Evolutionary conservation across 2,888 invertebrate species (phyloP).

Genomic region (Drosophila ezoana): DNA sequence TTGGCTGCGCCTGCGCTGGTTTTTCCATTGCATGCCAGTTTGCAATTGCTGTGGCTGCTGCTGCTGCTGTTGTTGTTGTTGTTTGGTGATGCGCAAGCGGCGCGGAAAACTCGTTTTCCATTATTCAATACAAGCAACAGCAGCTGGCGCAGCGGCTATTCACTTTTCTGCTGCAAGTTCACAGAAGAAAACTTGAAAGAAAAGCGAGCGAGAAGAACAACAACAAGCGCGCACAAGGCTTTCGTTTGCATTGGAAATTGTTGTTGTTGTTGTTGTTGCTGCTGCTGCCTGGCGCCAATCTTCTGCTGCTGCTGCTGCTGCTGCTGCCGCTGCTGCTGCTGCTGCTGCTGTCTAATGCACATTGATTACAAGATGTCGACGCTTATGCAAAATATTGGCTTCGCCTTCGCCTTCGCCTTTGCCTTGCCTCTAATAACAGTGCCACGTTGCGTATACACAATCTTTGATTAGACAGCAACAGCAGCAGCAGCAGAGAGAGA

Average conservation of each 20-base stretch:
- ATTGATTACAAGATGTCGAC: slow-evolving; percentile 66
- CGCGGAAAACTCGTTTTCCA: slow-evolving; percentile 78
- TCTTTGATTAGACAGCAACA: slow-evolving; percentile 66
- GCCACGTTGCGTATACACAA: slow-evolving; percentile 72
- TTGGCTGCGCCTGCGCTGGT: slow-evolving; percentile 60
- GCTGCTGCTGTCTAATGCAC: slow-evolving; percentile 37
- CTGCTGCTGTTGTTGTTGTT: slow-evolving; percentile 37
- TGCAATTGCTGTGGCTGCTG: slow-evolving; percentile 23
- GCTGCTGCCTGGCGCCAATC: slow-evolving; percentile 29
- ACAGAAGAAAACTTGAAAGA: slow-evolving; percentile 69
- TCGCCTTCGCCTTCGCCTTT: slow-evolving; percentile 2
- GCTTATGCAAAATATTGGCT: slow-evolving; percentile 74
- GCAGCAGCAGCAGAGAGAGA: slow-evolving; percentile 1
- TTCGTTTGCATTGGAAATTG: slow-evolving; percentile 53
- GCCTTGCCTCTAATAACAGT: slow-evolving; percentile 56
- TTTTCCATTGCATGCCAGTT: slow-evolving; percentile 71
- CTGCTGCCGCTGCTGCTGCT: slow-evolving; percentile 20
- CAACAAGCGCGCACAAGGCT: slow-evolving; percentile 24
- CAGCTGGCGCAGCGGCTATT: slow-evolving; percentile 56
- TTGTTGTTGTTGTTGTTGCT: slow-evolving; percentile 8
- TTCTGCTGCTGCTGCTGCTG: slow-evolving; percentile 20
- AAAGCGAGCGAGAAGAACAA: slow-evolving; percentile 48
- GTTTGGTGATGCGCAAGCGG: slow-evolving; percentile 67
- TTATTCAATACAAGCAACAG: slow-evolving; percentile 73
- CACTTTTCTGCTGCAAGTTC: slow-evolving; percentile 76